Evolutionary conservation across 2,888 invertebrate species (phyloP).

Genomic region (Torymus auratus): DNA sequence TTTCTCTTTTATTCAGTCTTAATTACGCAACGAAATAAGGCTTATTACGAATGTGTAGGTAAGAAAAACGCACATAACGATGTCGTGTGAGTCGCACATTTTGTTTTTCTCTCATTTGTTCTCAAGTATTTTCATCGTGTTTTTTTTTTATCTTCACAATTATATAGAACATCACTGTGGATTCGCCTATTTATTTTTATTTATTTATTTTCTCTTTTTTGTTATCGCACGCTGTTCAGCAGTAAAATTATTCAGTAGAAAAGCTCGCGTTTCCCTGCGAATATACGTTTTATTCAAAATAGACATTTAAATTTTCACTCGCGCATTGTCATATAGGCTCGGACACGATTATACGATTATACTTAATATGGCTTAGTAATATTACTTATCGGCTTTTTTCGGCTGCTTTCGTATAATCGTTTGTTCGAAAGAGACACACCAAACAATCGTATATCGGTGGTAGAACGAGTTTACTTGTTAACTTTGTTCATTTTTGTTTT

Average conservation of each 20-base stretch:
- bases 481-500: constrained; percentile 6
- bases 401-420: constrained; percentile 14
- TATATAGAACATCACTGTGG: constrained; percentile 14
- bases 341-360: constrained; percentile 25
- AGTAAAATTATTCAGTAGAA: constrained; percentile 58
- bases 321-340: constrained; percentile 21
- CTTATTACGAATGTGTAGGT: constrained; percentile 45
- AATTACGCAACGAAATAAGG: constrained; percentile 53
- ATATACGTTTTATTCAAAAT: constrained; percentile 57
- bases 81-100: not conserved
- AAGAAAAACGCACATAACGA: constrained; percentile 42
- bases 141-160: constrained; percentile 3
- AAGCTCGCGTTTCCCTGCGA: constrained; percentile 55
- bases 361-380: constrained; percentile 3
- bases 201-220: too few relatives aligned
- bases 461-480: constrained; percentile 11
- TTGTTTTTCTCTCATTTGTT: not conserved
- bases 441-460: constrained; percentile 23
- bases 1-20: constrained; percentile 53
- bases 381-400: constrained; percentile 1
- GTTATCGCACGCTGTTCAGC: constrained; percentile 12
- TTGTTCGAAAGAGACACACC: constrained; percentile 38
- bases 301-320: constrained; percentile 50
- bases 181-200: constrained; percentile 16
- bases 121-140: constrained; percentile 9